A percentile compares a stretch with the other conserved stretches of the same genome.
Evolutionary conservation across 2,797 vertebrate genomes (phyloP).

Genomic region (Garrulus glandarius): DNA sequence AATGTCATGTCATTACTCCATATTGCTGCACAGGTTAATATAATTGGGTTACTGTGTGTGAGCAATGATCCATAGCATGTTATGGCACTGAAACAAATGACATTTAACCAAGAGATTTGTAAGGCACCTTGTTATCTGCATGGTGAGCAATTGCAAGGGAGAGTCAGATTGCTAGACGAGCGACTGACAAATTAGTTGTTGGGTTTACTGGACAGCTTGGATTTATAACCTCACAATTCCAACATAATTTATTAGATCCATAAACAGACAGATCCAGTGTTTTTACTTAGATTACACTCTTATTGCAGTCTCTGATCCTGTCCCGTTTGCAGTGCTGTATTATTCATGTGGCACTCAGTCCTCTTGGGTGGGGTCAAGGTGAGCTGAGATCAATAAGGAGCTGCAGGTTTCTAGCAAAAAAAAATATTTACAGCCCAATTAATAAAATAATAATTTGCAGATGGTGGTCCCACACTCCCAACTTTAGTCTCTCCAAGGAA

Average conservation of each 20-base stretch:
- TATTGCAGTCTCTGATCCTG: slow-evolving; percentile 67
- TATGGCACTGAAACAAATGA: slow-evolving; percentile 85
- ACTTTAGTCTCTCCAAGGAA: neutral
- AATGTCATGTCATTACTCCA: slow-evolving; percentile 82
- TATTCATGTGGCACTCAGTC: slow-evolving; percentile 52
- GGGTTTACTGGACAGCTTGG: slow-evolving; percentile 80
- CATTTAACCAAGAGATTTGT: slow-evolving; percentile 85
- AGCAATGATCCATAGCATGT: slow-evolving; percentile 84
- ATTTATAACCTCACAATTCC: slow-evolving; percentile 80
- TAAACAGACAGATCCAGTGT: slow-evolving; percentile 75
- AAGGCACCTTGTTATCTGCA: slow-evolving; percentile 84
- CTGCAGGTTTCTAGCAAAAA: slow-evolving; percentile 23
- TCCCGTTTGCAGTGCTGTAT: slow-evolving; percentile 44
- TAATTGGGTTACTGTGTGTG: slow-evolving; percentile 84
- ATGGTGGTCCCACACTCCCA: neutral
- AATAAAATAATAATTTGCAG: neutral
- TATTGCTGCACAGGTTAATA: slow-evolving; percentile 83
- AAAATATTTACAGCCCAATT: neutral
- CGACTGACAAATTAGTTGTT: slow-evolving; percentile 84
- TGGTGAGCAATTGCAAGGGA: slow-evolving; percentile 76
- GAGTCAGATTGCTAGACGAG: slow-evolving; percentile 74
- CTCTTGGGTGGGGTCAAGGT: neutral
- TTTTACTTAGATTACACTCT: slow-evolving; percentile 75
- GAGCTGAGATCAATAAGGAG: neutral
- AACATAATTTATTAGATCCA: slow-evolving; percentile 81